Base-by-base conservation (phyloP, 2,888 invertebrate species). In the Spisula solida region DNA sequence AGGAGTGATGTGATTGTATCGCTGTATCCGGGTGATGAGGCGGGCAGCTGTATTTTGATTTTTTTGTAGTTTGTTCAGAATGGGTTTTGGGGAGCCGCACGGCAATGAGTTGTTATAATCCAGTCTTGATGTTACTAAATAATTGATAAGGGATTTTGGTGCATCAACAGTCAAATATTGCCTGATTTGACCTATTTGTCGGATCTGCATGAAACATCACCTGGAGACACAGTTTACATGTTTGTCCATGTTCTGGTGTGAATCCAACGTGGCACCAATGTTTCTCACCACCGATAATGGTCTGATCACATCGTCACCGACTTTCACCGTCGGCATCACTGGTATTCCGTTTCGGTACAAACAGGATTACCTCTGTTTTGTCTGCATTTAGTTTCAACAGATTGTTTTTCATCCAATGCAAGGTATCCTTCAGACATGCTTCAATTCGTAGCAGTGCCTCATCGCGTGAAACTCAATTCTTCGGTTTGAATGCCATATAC, bases 31-130 rank as follows among this genome's bases (percentile, higher is more conserved):
- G 34, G 82, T 86, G 0, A 88, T 80, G 31, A 89, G 56, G 34
- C 88, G 82, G 29, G 86, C 86, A n/a, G 89, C 80, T n/a, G 86
- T 89, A n/a, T 84, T 87, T 81, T 87, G 86, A 34, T 82, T 48
- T n/a, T 4, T 55, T 18, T 85, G 85, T 18, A 85, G 66, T 79
- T 84, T 88, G 48, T 47, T 79, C 20, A 84, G 55, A 16, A 51
- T 14, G 10, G 41, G 55, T 1, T 82, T 31, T 8, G 41, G 6
- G 55, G 18, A 5, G 0, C 82, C 82, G 81, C 55, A n/a, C 16
- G 82, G 48, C 25, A 87, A 55, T 31, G 56, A 34, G 41, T 87
- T 87, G 51, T 82, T 82, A n/a, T 82, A 87, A 41, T 87, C 87
- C 0, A 87, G 55, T 81, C 82, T 51, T 20, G 82, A 78, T 75